Conservation (phyloP, 2,888 invertebrate genomes). For the Mimas tiliae region DNA sequence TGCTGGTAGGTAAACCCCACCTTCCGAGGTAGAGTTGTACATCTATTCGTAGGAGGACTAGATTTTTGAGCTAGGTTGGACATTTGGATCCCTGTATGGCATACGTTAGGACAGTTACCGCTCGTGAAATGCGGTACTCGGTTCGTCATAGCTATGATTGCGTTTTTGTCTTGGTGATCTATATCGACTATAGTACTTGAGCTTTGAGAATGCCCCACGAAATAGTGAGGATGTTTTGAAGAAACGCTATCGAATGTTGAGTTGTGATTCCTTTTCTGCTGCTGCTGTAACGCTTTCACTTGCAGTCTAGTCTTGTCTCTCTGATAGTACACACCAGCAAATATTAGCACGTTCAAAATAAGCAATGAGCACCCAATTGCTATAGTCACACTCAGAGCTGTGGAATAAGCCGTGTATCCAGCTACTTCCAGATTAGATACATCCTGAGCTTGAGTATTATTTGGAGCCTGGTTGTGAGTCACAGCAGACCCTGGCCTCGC, state of each 20-base stretch:
- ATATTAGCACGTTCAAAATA: constrained; percentile 92
- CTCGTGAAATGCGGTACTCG: constrained; percentile 78
- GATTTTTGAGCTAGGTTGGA: constrained; percentile 75
- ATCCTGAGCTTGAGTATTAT: constrained; percentile 89
- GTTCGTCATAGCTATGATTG: constrained; percentile 81
- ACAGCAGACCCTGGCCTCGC: constrained; percentile 85
- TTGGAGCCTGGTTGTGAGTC: constrained; percentile 72
- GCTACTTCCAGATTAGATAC: constrained; percentile 92
- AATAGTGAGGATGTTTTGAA: constrained; percentile 91
- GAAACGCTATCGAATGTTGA: constrained; percentile 85
- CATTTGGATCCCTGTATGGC: constrained; percentile 86
- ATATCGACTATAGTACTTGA: constrained; percentile 94
- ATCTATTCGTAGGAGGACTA: constrained; percentile 75
- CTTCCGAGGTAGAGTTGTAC: constrained; percentile 79
- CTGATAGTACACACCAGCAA: constrained; percentile 94
- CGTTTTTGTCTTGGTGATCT: constrained; percentile 89
- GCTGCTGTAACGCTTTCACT: constrained; percentile 90
- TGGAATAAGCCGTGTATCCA: constrained; percentile 90
- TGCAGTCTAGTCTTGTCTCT: constrained; percentile 91
- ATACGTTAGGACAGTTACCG: constrained; percentile 83
- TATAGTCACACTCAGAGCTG: constrained; percentile 90
- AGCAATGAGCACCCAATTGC: constrained; percentile 92
- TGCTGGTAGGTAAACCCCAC: constrained; percentile 78
- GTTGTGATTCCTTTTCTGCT: constrained; percentile 86
- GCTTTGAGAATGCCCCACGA: constrained; percentile 90